Conservation (phyloP, 2,888 invertebrate species). For the Harpagoxenus sublaevis region DNA sequence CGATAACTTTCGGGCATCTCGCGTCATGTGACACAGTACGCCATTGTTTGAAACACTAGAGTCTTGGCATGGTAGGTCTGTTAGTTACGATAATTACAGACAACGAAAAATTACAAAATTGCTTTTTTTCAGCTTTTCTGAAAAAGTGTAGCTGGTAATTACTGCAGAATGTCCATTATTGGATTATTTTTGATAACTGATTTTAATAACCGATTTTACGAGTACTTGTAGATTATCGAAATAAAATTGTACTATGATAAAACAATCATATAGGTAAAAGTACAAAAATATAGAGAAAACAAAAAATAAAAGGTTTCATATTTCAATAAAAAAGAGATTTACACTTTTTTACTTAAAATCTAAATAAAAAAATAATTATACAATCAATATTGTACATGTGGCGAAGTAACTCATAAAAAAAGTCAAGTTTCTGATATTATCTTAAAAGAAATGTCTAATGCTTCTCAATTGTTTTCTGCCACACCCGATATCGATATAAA, state of each 20-base stretch:
- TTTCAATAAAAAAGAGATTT: neutral
- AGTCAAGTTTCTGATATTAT: neutral
- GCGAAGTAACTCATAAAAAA: neutral
- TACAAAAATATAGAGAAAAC: neutral
- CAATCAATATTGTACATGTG: neutral
- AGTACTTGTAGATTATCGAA: neutral
- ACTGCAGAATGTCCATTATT: neutral
- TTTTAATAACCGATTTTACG: neutral
- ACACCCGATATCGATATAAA: neutral
- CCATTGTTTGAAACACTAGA: conserved; percentile 35
- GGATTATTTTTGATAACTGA: neutral
- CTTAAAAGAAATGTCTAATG: conserved; percentile 1
- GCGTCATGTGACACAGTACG: neutral
- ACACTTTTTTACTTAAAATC: neutral
- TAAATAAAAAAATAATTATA: neutral
- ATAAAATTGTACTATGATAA: neutral
- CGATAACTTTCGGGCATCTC: conserved; percentile 39
- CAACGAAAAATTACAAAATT: conserved; percentile 14
- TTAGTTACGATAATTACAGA: conserved; percentile 9
- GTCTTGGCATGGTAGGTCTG: neutral
- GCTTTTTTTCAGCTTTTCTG: neutral
- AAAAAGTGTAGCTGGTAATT: neutral
- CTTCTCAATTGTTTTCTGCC: conserved; percentile 25
- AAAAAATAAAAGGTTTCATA: neutral
- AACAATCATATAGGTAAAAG: neutral